Conservation (phyloP, 2,797 vertebrate species). For the Falco peregrinus region DNA sequence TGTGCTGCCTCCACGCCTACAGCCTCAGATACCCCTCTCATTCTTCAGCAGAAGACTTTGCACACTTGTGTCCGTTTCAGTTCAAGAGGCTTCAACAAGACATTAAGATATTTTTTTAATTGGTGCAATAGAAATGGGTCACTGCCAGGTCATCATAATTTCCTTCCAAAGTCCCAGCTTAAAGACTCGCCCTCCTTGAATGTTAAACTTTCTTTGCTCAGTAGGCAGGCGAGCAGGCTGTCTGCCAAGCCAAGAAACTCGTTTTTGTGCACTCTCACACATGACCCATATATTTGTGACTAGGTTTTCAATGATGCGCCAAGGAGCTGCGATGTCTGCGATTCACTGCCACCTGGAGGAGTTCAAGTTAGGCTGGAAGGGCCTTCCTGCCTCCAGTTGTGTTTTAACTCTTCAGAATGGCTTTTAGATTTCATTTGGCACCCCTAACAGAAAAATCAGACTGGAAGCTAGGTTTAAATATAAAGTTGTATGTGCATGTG, state of each 20-base stretch:
- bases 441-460: neutral
- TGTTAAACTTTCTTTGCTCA: neutral
- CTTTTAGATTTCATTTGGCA: neutral
- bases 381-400: neutral
- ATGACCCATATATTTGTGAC: neutral
- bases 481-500: neutral
- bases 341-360: conserved; percentile 3
- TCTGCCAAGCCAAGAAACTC: neutral
- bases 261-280: neutral
- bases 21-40: rapidly evolving
- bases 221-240: neutral
- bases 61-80: neutral
- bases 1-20: rapidly evolving
- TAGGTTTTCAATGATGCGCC: neutral
- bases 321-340: rapidly evolving
- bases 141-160: neutral
- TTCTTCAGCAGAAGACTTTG: neutral
- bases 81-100: neutral
- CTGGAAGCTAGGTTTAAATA: neutral
- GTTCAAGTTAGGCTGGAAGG: neutral
- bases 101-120: neutral
- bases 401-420: neutral
- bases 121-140: neutral
- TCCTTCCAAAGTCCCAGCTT: neutral
- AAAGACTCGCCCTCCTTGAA: neutral